These are phyloP conservation scores for Egretta garzetta DNA, from an alignment of 2,113 vertebrate species.

Conservation along the genomic window DNA sequence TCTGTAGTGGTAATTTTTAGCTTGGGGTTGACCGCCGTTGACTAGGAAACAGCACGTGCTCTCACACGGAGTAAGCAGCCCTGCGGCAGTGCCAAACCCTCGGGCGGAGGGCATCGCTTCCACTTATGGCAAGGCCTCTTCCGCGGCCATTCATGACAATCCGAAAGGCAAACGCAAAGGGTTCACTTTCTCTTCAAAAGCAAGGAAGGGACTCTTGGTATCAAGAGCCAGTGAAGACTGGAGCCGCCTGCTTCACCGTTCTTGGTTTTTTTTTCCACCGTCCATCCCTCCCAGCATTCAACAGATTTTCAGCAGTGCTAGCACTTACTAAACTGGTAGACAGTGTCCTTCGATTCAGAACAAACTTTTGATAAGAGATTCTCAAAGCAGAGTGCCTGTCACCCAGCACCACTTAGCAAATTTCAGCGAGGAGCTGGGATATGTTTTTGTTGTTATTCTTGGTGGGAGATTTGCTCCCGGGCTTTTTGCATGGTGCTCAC, in stretches of 20 bases:
- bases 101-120: constrained; percentile 20
- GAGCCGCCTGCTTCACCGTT: neutral
- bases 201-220: neutral
- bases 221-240: neutral
- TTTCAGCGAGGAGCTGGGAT: constrained; percentile 21
- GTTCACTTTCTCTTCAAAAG: constrained; percentile 1
- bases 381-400: constrained; percentile 29
- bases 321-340: neutral
- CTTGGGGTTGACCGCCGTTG: constrained; percentile 40
- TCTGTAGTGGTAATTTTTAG: constrained; percentile 63
- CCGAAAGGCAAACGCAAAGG: neutral
- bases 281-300: constrained; percentile 15
- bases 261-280: neutral
- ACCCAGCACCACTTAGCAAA: constrained; percentile 48
- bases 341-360: constrained; percentile 23
- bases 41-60: constrained; percentile 52
- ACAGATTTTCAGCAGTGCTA: constrained; percentile 52
- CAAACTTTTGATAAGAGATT: constrained; percentile 39
- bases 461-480: neutral
- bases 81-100: neutral
- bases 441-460: neutral
- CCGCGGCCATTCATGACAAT: neutral
- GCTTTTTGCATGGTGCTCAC: constrained; percentile 53
- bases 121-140: constrained; percentile 38
- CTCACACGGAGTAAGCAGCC: constrained; percentile 24